A percentile compares a stretch with the other conserved stretches of the same genome.
Evolutionary conservation across 2,113 vertebrate species (phyloP).

Genomic region (Chauna torquata): DNA sequence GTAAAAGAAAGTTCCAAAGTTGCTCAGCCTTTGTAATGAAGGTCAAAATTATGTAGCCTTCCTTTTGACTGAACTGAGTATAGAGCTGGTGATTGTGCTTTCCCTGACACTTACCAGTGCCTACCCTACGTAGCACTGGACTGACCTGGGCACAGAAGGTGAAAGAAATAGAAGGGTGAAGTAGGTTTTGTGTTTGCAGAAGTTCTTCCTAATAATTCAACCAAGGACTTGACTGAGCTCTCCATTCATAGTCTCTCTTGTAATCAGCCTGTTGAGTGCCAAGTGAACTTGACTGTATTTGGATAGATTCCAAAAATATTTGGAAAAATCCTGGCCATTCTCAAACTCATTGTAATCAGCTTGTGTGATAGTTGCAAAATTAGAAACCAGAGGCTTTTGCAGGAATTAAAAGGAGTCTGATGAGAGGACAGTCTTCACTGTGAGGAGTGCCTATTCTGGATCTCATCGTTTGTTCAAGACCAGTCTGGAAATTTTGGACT

Average conservation of each 20-base stretch:
- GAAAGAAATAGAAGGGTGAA: neutral
- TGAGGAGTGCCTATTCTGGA: neutral
- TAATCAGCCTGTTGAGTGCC: neutral
- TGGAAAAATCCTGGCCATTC: neutral
- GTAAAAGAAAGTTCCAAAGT: neutral
- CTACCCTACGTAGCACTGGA: rapidly evolving
- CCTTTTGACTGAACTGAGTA: rapidly evolving
- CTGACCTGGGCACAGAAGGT: neutral
- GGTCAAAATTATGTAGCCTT: neutral
- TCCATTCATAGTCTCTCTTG: neutral
- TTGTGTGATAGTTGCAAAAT: neutral
- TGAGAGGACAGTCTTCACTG: neutral
- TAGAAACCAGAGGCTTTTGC: neutral
- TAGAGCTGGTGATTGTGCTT: neutral
- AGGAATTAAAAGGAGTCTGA: neutral
- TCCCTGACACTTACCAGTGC: neutral
- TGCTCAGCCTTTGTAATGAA: neutral
- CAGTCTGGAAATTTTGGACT: neutral
- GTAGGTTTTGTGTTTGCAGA: neutral
- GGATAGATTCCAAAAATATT: neutral
- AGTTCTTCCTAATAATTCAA: neutral
- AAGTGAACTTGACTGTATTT: neutral
- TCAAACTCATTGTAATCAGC: neutral
- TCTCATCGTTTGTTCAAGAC: neutral
- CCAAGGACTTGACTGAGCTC: neutral